Conservation (phyloP, 2,113 vertebrate species). For the Platysteira castanea region DNA sequence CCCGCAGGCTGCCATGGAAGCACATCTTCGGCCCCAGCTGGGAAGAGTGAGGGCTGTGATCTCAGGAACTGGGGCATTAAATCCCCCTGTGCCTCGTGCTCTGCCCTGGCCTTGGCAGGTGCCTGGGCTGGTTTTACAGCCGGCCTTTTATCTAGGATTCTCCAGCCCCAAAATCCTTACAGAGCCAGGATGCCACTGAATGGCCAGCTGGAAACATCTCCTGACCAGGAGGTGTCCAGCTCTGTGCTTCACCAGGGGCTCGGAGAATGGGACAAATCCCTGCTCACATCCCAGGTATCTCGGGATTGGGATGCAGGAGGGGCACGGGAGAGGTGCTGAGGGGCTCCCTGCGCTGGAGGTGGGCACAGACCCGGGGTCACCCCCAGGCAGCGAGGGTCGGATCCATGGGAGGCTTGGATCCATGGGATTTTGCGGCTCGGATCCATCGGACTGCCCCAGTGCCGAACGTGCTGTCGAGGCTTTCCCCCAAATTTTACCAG, state of each 20-base stretch:
- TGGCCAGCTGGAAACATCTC: background rate
- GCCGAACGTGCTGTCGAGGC: accelerated
- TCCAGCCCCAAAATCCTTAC: background rate
- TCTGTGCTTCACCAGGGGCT: background rate
- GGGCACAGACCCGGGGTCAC: background rate
- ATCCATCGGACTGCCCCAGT: accelerated
- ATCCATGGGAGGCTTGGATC: background rate
- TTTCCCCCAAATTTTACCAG: accelerated
- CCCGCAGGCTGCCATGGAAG: background rate
- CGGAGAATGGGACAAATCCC: background rate
- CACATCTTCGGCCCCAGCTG: accelerated
- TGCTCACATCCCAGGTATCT: background rate
- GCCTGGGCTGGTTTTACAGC: background rate
- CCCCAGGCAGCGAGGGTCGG: accelerated
- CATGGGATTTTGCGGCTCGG: background rate
- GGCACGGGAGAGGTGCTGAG: background rate
- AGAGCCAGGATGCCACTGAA: accelerated
- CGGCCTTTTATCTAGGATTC: background rate
- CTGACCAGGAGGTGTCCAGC: background rate
- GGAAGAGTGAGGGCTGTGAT: background rate
- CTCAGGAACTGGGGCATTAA: accelerated
- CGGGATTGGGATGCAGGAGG: background rate
- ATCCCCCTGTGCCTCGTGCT: accelerated
- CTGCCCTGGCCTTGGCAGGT: background rate
- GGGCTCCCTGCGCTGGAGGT: background rate